phyloP scores from a whole-genome alignment of 2,888 invertebrate genomes.

The Morpho helenor region DNA sequence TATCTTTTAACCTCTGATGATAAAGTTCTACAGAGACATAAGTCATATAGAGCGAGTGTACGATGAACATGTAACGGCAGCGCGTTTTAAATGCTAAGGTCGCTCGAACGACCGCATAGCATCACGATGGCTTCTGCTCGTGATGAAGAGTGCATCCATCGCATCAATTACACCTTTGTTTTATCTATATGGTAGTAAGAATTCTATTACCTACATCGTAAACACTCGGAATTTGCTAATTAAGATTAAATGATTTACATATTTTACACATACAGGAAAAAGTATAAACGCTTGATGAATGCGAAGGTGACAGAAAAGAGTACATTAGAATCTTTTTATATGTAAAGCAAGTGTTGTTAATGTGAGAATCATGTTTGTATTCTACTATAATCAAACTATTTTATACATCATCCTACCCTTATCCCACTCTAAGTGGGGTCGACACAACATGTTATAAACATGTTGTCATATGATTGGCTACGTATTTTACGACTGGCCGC shows the following conservation, averaged over 20 bases:
- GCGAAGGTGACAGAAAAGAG: too few relatives aligned
- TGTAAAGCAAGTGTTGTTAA: too few relatives aligned
- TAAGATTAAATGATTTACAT: constrained; percentile 7
- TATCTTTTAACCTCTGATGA: constrained; percentile 4
- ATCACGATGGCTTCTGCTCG: constrained; percentile 42
- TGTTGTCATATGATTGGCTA: too few relatives aligned
- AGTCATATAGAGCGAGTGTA: constrained; percentile 15
- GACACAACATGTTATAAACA: too few relatives aligned
- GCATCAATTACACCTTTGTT: constrained; percentile 13
- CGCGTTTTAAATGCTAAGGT: constrained; percentile 58
- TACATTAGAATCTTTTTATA: too few relatives aligned
- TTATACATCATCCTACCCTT: too few relatives aligned
- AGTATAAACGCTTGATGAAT: too few relatives aligned
- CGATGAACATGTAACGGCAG: constrained; percentile 10
- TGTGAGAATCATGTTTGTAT: too few relatives aligned
- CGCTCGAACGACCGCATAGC: constrained; percentile 47
- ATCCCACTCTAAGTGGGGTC: too few relatives aligned
- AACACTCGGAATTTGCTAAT: constrained; percentile 1
- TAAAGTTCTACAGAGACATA: constrained; percentile 9
- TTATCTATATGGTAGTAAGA: constrained; percentile 3
- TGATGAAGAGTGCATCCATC: constrained; percentile 21
- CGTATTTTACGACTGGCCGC: too few relatives aligned
- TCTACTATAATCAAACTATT: too few relatives aligned
- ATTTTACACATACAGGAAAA: neutral
- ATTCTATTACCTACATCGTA: neutral